Percentiles rank a stretch among this genome's conserved stretches.
phyloP scores from a whole-genome alignment of 2,797 vertebrate genomes.

The Dromococcyx pavoninus region DNA sequence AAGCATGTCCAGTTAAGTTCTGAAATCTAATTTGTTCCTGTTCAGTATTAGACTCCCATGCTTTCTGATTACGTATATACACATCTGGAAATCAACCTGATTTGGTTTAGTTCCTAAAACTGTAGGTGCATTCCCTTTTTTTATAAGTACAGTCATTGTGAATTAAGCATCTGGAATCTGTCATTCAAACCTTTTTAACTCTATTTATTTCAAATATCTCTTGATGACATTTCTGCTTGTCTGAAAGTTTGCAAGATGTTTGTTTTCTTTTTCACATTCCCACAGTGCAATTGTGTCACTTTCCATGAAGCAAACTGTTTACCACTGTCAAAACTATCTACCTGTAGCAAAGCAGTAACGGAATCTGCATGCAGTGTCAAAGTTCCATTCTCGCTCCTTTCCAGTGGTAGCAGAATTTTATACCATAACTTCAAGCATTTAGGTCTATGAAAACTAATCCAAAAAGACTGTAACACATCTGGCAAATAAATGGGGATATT shows the following conservation, averaged over 20 bases:
- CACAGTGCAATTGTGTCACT: slow-evolving; percentile 26
- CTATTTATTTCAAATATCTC: neutral
- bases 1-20: neutral
- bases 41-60: neutral
- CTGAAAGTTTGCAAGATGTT: neutral
- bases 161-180: neutral
- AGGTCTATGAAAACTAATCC: slow-evolving; percentile 18
- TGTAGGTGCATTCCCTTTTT: neutral
- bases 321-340: slow-evolving; percentile 45
- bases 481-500: neutral
- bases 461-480: neutral
- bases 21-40: neutral
- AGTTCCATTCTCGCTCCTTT: slow-evolving; percentile 22
- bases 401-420: neutral
- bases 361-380: neutral
- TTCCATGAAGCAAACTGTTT: slow-evolving; percentile 48
- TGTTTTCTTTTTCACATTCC: slow-evolving; percentile 43
- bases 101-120: neutral
- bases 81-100: slow-evolving; percentile 5
- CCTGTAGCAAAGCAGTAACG: slow-evolving; percentile 42
- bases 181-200: neutral
- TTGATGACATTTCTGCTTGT: neutral
- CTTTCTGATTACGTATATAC: neutral
- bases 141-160: neutral
- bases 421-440: neutral